Conservation (phyloP, 2,888 invertebrate genomes). For the Allolobophora icterica region DNA sequence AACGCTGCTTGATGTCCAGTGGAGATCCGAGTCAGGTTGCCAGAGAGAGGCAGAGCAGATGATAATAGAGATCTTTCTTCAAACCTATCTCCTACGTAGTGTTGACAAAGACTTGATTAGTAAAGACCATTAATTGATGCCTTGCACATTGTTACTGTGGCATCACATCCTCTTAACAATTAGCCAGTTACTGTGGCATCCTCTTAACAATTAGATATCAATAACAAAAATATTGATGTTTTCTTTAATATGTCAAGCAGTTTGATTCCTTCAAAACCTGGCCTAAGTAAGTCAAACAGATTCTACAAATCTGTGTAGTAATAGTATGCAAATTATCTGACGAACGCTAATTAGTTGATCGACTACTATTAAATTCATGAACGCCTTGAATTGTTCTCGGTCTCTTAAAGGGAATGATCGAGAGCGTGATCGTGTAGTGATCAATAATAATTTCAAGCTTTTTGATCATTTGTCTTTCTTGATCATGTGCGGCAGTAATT, state of each 20-base stretch:
- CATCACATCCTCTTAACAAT: too few species aligned
- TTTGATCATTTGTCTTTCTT: conserved; percentile 38
- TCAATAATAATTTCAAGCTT: neutral
- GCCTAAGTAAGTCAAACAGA: neutral
- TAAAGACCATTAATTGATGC: too few species aligned
- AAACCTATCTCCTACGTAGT: neutral
- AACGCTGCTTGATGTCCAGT: too few species aligned
- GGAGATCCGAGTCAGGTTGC: too few species aligned
- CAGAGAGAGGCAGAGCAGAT: too few species aligned
- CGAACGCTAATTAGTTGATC: neutral
- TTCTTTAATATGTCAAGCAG: neutral
- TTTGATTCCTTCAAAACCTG: neutral
- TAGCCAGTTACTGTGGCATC: too few species aligned
- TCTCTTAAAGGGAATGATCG: neutral
- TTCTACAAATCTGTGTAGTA: neutral
- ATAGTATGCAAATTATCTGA: neutral
- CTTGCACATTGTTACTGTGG: too few species aligned
- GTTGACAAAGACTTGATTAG: too few species aligned
- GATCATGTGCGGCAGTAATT: conserved; percentile 42
- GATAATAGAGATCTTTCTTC: neutral
- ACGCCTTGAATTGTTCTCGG: neutral
- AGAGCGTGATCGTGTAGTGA: neutral
- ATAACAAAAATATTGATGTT: neutral
- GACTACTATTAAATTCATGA: neutral
- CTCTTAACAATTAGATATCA: too few species aligned